These are phyloP conservation scores for Philotrypesis tridentata DNA, from an alignment of 1,140 invertebrate species.

Conservation along the genomic window DNA sequence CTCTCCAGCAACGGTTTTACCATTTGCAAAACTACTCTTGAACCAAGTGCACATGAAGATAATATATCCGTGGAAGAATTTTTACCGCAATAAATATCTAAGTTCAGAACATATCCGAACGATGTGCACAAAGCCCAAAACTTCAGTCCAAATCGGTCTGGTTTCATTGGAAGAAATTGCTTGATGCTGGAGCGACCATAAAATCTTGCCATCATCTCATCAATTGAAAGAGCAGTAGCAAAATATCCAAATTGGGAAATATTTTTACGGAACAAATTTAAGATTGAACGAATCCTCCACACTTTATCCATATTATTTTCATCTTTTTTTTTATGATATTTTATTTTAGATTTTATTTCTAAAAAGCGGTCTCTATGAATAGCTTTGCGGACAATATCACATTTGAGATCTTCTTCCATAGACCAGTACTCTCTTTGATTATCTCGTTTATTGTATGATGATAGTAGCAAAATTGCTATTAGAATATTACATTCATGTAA, in stretches of 20 bases:
- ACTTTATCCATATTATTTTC: constrained; percentile 31
- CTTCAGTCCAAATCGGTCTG: too few species aligned
- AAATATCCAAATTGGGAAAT: constrained; percentile 52
- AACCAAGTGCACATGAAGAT: neutral
- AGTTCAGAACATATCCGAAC: neutral
- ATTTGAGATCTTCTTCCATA: neutral
- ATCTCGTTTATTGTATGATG: constrained; percentile 48
- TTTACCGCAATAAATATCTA: neutral
- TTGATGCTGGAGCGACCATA: too few species aligned
- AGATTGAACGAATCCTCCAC: constrained; percentile 53
- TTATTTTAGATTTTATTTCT: constrained; percentile 41
- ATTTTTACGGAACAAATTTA: constrained; percentile 54
- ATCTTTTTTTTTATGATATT: constrained; percentile 27
- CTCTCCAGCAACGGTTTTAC: too few species aligned
- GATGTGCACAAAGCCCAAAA: too few species aligned
- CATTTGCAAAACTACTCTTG: neutral
- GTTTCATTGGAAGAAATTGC: too few species aligned
- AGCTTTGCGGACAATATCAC: neutral
- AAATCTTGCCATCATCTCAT: too few species aligned
- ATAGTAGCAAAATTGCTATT: constrained; percentile 43
- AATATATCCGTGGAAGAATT: neutral
- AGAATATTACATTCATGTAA: too few species aligned
- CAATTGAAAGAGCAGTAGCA: constrained; percentile 57
- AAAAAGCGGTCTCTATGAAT: too few species aligned
- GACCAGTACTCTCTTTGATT: constrained; percentile 52